phyloP scores from a whole-genome alignment of 2,888 invertebrate species.

The Sussaba pulchella region DNA sequence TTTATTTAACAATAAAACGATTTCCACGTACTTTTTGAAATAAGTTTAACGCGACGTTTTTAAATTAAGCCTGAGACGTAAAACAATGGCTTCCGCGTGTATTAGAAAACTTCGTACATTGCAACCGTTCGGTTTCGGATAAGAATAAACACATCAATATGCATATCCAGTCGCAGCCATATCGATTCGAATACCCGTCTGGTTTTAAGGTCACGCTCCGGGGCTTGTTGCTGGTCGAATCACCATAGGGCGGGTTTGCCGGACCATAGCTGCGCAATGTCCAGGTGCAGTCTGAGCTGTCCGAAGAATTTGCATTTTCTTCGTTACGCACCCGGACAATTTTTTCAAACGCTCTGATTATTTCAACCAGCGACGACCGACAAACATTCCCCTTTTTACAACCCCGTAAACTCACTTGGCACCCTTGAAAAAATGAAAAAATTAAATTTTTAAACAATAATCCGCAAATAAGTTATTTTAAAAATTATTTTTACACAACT shows the following conservation, averaged over 20 bases:
- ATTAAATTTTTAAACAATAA: too few species aligned
- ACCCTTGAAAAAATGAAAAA: too few species aligned
- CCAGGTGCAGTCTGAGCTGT: conserved; percentile 46
- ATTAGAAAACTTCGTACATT: too few species aligned
- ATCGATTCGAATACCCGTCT: conserved; percentile 43
- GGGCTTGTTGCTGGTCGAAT: conserved; percentile 37
- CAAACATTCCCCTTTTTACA: too few species aligned
- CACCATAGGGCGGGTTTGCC: not conserved
- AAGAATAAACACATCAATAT: conserved; percentile 27
- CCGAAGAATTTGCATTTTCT: conserved; percentile 44
- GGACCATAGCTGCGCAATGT: conserved; percentile 6
- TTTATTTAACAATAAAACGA: too few species aligned
- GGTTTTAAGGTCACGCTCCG: conserved; percentile 49
- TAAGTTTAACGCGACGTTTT: too few species aligned
- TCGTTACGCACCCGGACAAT: not conserved
- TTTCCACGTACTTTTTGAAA: too few species aligned
- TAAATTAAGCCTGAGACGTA: too few species aligned
- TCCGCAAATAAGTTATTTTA: too few species aligned
- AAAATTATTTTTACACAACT: too few species aligned
- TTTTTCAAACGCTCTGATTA: not conserved
- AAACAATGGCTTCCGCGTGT: too few species aligned
- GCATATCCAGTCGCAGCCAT: conserved; percentile 20
- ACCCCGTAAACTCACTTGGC: too few species aligned
- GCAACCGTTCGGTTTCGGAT: not conserved
- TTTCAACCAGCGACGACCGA: not conserved